These are phyloP conservation scores for Damaliscus lunatus DNA, from an alignment of 2,113 vertebrate genomes.

Conservation along the genomic window DNA sequence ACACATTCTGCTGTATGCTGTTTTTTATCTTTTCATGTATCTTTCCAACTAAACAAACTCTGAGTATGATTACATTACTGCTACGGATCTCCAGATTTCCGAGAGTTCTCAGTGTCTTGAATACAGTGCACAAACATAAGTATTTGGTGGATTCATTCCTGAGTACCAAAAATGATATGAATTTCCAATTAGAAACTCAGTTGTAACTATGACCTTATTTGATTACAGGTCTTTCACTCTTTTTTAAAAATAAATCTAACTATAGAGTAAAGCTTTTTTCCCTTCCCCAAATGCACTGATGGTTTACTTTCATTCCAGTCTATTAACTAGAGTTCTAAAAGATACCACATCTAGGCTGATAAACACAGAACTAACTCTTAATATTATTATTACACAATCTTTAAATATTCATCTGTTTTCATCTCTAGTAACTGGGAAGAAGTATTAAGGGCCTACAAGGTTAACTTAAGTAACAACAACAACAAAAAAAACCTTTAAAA, in stretches of 20 bases:
- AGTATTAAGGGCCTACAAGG: background rate
- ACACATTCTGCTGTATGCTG: background rate
- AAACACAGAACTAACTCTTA: background rate
- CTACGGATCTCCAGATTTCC: background rate
- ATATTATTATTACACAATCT: background rate
- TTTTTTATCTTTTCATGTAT: background rate
- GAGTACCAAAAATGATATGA: background rate
- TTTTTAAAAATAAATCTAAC: conserved; percentile 12
- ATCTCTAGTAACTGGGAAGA: conserved; percentile 10
- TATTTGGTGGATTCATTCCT: background rate
- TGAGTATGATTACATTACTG: background rate
- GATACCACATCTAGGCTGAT: background rate
- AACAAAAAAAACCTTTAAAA: background rate
- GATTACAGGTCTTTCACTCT: conserved; percentile 5
- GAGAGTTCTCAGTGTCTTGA: background rate
- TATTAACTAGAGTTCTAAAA: conserved; percentile 13
- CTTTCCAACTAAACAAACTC: background rate
- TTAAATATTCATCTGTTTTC: background rate
- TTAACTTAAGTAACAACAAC: background rate
- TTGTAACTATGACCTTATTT: background rate
- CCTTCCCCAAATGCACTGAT: background rate
- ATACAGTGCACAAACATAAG: background rate
- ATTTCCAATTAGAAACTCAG: background rate
- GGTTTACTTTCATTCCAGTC: background rate
- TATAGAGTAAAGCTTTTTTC: background rate